Evolutionary conservation across 2,113 vertebrate genomes (phyloP).

Genomic region (Sminthopsis crassicaudata): DNA sequence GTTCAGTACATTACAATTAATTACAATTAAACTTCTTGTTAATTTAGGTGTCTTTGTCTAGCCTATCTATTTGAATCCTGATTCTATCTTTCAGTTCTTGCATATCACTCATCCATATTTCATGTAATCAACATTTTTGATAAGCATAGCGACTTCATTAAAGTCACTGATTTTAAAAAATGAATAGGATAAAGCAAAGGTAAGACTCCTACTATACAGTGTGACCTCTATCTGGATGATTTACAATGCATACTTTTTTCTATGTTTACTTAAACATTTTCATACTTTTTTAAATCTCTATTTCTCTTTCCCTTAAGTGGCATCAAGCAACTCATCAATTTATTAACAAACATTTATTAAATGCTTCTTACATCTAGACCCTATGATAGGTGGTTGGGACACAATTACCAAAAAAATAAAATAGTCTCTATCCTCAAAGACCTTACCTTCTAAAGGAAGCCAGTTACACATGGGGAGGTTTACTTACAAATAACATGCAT

Average conservation of each 20-base stretch:
- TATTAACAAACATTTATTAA: neutral
- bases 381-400: neutral
- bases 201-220: slow-evolving; percentile 8
- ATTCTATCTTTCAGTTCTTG: slow-evolving; percentile 58
- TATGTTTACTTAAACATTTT: slow-evolving; percentile 25
- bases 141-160: slow-evolving; percentile 45
- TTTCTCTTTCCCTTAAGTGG: neutral
- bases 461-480: neutral
- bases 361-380: neutral
- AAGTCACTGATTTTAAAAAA: slow-evolving; percentile 40
- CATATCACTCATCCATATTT: slow-evolving; percentile 18
- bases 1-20: neutral
- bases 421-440: neutral
- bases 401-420: neutral
- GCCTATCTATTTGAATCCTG: slow-evolving; percentile 47
- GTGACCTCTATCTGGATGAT: neutral
- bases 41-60: slow-evolving; percentile 41
- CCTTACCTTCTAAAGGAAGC: neutral
- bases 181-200: slow-evolving; percentile 31
- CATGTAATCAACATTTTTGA: slow-evolving; percentile 38
- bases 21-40: slow-evolving; percentile 49
- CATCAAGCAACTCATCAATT: neutral
- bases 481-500: neutral
- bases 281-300: neutral
- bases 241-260: neutral